Evolutionary conservation across 2,797 vertebrate species (phyloP).

Genomic region (Premnoplex brunnescens): DNA sequence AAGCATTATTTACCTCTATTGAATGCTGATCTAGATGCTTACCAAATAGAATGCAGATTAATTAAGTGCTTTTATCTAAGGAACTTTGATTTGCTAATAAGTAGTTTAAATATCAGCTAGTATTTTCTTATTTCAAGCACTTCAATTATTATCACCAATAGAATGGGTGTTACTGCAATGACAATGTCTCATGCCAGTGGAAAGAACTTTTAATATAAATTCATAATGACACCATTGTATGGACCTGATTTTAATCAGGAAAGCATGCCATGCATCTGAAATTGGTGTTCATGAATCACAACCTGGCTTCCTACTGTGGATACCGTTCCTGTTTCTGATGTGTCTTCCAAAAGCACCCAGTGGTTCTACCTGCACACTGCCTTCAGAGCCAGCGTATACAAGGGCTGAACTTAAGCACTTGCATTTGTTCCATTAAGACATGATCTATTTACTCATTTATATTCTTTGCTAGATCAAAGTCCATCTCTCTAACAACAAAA

Average conservation of each 20-base stretch:
- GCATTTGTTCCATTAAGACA: not conserved
- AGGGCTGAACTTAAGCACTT: not conserved
- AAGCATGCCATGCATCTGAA: not conserved
- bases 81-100: conserved; percentile 59
- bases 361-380: fast-evolving
- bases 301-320: not conserved
- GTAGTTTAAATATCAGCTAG: conserved; percentile 38
- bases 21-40: conserved; percentile 43
- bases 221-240: conserved; percentile 9
- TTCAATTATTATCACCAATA: conserved; percentile 39
- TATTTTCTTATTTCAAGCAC: conserved; percentile 50
- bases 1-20: conserved; percentile 49
- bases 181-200: conserved; percentile 12
- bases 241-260: conserved; percentile 16
- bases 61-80: conserved; percentile 58
- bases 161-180: conserved; percentile 6
- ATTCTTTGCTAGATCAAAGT: not conserved
- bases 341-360: not conserved
- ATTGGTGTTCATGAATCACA: not conserved
- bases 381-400: not conserved
- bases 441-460: not conserved
- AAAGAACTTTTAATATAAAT: conserved; percentile 52
- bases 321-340: not conserved
- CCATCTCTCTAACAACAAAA: not conserved
- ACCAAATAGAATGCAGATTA: conserved; percentile 55